Evolutionary conservation across 2,113 vertebrate genomes (phyloP), one percentile per base, ranked within the genome.

Genomic region (Zapus hudsonius): DNA sequence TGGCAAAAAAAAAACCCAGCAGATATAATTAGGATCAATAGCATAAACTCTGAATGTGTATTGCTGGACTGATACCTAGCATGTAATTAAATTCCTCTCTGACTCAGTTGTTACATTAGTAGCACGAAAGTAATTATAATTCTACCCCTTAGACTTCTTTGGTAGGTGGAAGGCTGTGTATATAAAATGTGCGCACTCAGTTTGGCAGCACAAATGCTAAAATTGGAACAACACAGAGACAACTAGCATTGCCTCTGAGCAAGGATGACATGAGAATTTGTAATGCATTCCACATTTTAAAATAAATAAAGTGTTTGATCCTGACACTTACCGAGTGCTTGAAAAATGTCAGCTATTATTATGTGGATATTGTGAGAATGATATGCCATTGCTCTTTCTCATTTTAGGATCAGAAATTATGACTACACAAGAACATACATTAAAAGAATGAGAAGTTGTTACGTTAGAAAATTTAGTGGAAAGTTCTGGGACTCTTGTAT

Each of bases 221-320:
- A 69, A 69, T 22, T 25, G n/a, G 33, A 69, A 27, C 23, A 84
- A n/a, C 33, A 55, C 15, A 55, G 13, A 55, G 64, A 67, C 16
- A 42, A 83, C 15, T 15, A 66, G 23, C 33, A 38, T 38, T 36
- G 23, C 29, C 31, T 38, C 23, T 47, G 36, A 67, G 81, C 59
- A 61, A 61, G 59, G 59, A 61, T 61, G 59, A 8, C 23, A 25
- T 20, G 23, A 6, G 15, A 61, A 61, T 61, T 61, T 33, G 27
- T 29, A 7, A 66, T 55, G 12, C 64, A 55, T 27, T 55, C 8
- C 22, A 20, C 70, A n/a, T 55, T 84, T 84, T 52, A 84, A 69
- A n/a, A 84, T n/a, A 84, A 84, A 69, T 66, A 33, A 90, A 63
- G 1, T 69, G 38, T 66, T 90, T 81, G 93, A 87, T 25, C 67